A percentile compares a stretch with the other conserved stretches of the same genome.
Evolutionary conservation across 1,140 invertebrate genomes (phyloP).

Genomic region (Cydia amplana): DNA sequence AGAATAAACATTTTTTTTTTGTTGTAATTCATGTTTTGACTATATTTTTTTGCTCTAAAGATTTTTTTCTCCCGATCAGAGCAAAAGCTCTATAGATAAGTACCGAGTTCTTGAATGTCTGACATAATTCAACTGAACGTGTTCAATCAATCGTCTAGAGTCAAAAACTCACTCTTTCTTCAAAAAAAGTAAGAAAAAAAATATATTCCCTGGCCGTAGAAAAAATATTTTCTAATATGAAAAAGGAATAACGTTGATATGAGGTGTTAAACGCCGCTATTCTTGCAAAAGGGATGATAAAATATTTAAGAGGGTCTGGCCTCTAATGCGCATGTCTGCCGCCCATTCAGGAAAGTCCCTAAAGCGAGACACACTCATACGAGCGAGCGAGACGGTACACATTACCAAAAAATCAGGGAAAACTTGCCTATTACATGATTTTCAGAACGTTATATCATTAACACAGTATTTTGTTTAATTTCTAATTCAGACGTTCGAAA

Average conservation of each 20-base stretch:
- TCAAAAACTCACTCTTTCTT: not conserved
- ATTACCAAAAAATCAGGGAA: conserved; percentile 46
- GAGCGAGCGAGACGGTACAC: conserved; percentile 37
- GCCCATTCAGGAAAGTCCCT: conserved; percentile 46
- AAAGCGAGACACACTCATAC: conserved; percentile 37
- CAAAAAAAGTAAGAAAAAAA: not conserved
- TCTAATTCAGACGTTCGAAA: not conserved
- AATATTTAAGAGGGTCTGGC: conserved; percentile 34
- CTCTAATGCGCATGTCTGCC: conserved; percentile 42
- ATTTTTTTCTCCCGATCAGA: not conserved
- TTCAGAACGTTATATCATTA: conserved; percentile 36
- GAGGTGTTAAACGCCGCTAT: conserved; percentile 29
- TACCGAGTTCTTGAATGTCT: not conserved
- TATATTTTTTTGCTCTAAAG: not conserved
- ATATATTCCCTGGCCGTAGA: not conserved
- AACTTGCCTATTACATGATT: conserved; percentile 30
- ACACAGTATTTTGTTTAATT: conserved; percentile 13
- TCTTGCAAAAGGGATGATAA: conserved; percentile 37
- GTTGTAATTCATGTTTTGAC: no score
- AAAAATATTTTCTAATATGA: not conserved
- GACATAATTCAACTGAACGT: not conserved
- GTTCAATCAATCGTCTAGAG: not conserved
- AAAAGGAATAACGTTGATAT: not conserved
- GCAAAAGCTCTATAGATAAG: not conserved
- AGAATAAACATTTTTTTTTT: no score